phyloP scores from a whole-genome alignment of 1,140 invertebrate genomes.

The Notospermus geniculatus region DNA sequence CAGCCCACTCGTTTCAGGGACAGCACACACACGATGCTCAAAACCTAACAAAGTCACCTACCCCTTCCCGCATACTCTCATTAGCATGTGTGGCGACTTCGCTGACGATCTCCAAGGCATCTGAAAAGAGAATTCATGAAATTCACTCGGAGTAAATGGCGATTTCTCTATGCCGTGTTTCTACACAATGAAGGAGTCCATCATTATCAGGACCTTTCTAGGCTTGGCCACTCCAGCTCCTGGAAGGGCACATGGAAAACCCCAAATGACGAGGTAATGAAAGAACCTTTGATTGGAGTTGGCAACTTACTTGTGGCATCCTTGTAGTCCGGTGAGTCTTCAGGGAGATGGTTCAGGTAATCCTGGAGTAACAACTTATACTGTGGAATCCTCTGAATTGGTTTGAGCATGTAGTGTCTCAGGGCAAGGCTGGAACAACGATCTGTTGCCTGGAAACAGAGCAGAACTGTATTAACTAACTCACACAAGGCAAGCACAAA shows the following conservation, averaged over 20 bases:
- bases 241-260: too few relatives aligned
- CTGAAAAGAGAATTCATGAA: slow-evolving; percentile 27
- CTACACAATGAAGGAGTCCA: too few relatives aligned
- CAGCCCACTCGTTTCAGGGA: too few relatives aligned
- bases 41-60: slow-evolving; percentile 43
- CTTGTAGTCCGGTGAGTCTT: slow-evolving; percentile 65
- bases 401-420: slow-evolving; percentile 74
- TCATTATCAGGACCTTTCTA: too few relatives aligned
- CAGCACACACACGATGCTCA: too few relatives aligned
- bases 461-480: too few relatives aligned
- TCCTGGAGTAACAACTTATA: slow-evolving; percentile 68
- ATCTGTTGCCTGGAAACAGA: slow-evolving; percentile 39
- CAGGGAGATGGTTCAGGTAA: slow-evolving; percentile 63
- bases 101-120: slow-evolving; percentile 68
- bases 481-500: too few relatives aligned
- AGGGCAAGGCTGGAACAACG: slow-evolving; percentile 66
- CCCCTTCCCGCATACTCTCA: slow-evolving; percentile 66
- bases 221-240: too few relatives aligned
- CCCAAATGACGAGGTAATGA: too few relatives aligned
- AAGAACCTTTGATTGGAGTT: too few relatives aligned
- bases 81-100: slow-evolving; percentile 76
- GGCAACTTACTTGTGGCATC: slow-evolving; percentile 60
- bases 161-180: too few relatives aligned
- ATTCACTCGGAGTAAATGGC: neutral
- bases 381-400: slow-evolving; percentile 71